phyloP scores from a whole-genome alignment of 53 echinoderm and acorn worm genomes.

The Temnopleurus reevesii region DNA sequence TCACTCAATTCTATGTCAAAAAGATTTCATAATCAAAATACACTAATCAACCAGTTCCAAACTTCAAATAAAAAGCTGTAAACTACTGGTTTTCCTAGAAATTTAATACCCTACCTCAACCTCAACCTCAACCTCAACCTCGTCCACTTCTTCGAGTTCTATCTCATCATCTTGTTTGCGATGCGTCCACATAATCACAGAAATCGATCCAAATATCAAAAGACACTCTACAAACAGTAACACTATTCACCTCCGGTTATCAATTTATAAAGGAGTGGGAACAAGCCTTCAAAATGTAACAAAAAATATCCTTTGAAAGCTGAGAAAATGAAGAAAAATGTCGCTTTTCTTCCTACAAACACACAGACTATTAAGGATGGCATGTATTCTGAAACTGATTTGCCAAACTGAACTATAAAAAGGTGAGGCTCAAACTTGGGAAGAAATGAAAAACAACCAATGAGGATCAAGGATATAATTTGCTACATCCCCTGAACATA shows the following conservation, averaged over 20 bases:
- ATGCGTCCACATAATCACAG: conserved; percentile 42
- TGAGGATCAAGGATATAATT: not conserved
- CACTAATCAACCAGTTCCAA: no score
- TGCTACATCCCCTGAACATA: not conserved
- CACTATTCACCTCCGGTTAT: not conserved
- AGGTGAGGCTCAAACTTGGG: not conserved
- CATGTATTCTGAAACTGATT: not conserved
- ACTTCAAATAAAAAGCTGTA: no score
- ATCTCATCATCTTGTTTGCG: conserved; percentile 36
- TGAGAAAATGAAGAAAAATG: not conserved
- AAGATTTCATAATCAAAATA: no score
- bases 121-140: not conserved
- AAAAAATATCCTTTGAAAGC: not conserved
- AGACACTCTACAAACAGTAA: not conserved
- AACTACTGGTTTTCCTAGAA: no score
- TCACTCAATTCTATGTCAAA: no score
- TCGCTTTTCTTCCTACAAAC: not conserved
- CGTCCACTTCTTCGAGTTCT: not conserved
- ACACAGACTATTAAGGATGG: not conserved
- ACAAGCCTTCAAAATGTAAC: not conserved
- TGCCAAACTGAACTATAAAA: not conserved
- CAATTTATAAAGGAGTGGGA: not conserved
- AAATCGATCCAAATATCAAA: conserved; percentile 8
- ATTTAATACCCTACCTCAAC: conserved; percentile 10
- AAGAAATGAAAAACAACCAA: not conserved